Evolutionary conservation across 2,888 invertebrate genomes (phyloP).

Genomic region (Lasioglossum leucozonium): DNA sequence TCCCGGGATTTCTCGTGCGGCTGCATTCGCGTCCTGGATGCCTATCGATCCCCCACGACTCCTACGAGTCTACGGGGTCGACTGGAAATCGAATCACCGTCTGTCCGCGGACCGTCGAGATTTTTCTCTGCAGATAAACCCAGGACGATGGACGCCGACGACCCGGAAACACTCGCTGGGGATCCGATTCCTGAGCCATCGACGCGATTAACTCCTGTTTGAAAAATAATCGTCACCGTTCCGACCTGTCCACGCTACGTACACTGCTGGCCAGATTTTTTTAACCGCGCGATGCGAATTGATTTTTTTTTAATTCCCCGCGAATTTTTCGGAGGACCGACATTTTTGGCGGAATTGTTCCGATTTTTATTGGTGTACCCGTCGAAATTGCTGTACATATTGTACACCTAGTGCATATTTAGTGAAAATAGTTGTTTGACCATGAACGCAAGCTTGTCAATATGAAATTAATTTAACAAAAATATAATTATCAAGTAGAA

Average conservation of each 20-base stretch:
- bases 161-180: neutral
- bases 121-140: constrained; percentile 6
- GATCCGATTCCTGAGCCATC: neutral
- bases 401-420: no score
- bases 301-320: neutral
- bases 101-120: constrained; percentile 13
- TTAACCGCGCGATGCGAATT: neutral
- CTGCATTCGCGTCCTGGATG: neutral
- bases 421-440: neutral
- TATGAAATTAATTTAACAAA: no score
- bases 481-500: no score
- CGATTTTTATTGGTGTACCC: neutral
- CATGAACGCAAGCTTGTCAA: no score
- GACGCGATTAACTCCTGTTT: constrained; percentile 9
- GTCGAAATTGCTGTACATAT: no score
- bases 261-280: neutral
- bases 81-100: constrained; percentile 3
- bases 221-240: neutral
- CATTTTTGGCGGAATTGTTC: neutral
- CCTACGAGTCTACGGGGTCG: neutral
- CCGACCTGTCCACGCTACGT: neutral
- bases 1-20: constrained; percentile 1
- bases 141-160: neutral
- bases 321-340: neutral
- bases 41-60: constrained; percentile 26